phyloP scores from a whole-genome alignment of 2,888 invertebrate species.

The Beris chalybata region DNA sequence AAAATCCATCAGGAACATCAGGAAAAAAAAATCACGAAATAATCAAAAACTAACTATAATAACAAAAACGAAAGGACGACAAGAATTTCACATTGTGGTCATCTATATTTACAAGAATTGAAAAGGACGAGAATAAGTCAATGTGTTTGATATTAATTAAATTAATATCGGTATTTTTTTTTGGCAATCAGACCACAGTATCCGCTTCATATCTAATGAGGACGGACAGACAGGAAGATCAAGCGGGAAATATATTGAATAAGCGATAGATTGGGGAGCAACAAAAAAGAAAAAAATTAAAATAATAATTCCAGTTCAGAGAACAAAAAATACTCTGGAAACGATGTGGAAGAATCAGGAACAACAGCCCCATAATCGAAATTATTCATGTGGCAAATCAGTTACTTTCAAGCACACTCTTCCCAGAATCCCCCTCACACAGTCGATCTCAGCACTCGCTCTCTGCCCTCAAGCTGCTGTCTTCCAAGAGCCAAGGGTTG shows the following conservation, averaged over 20 bases:
- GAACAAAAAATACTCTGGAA: slow-evolving; percentile 33
- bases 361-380: slow-evolving; percentile 34
- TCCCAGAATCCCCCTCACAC: no score
- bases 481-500: no score
- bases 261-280: slow-evolving; percentile 8
- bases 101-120: slow-evolving; percentile 21
- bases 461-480: no score
- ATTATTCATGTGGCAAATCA: slow-evolving; percentile 37
- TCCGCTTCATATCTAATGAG: no score
- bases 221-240: not conserved
- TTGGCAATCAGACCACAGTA: no score
- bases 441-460: no score
- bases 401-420: slow-evolving; percentile 15
- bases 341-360: slow-evolving; percentile 33
- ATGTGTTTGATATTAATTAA: not conserved
- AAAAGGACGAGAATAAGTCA: slow-evolving; percentile 10
- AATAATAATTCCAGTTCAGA: slow-evolving; percentile 23
- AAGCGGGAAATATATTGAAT: no score
- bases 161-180: no score
- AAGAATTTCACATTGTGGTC: not conserved
- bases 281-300: slow-evolving; percentile 1
- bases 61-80: no score
- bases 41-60: no score
- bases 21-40: not conserved
- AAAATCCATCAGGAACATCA: not conserved